These are phyloP conservation scores for Vipera ursinii DNA, from an alignment of 2,797 vertebrate genomes.

Conservation along the genomic window DNA sequence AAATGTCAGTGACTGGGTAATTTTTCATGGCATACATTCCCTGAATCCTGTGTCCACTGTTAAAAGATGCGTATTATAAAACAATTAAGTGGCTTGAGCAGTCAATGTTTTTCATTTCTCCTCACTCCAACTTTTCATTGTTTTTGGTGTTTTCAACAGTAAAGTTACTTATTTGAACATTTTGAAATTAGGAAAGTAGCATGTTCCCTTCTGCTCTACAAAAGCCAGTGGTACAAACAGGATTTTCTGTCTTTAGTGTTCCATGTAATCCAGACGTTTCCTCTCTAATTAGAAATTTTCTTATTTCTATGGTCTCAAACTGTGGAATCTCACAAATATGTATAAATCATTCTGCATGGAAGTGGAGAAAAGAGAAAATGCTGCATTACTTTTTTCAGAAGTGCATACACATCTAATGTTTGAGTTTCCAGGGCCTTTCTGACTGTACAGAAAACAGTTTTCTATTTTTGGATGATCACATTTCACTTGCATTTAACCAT, in stretches of 20 bases:
- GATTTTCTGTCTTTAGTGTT: not conserved
- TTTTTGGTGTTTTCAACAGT: not conserved
- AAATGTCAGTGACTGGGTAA: not conserved
- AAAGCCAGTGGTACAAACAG: not conserved
- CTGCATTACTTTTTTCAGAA: not conserved
- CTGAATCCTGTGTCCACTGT: too few species aligned
- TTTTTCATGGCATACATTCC: not conserved
- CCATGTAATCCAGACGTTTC: not conserved
- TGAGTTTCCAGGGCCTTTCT: not conserved
- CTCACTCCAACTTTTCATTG: not conserved
- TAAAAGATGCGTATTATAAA: not conserved
- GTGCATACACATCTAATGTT: not conserved
- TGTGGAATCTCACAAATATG: not conserved
- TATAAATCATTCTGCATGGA: not conserved
- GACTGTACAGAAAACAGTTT: not conserved
- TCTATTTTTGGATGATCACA: not conserved
- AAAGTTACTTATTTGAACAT: not conserved
- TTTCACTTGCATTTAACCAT: not conserved
- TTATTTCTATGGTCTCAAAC: not conserved
- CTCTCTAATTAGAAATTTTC: not conserved
- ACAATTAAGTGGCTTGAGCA: not conserved
- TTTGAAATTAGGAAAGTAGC: not conserved
- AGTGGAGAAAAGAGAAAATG: not conserved
- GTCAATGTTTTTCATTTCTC: not conserved
- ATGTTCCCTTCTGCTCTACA: not conserved